phyloP scores from a whole-genome alignment of 2,797 vertebrate genomes.

The Pogoniulus pusillus region DNA sequence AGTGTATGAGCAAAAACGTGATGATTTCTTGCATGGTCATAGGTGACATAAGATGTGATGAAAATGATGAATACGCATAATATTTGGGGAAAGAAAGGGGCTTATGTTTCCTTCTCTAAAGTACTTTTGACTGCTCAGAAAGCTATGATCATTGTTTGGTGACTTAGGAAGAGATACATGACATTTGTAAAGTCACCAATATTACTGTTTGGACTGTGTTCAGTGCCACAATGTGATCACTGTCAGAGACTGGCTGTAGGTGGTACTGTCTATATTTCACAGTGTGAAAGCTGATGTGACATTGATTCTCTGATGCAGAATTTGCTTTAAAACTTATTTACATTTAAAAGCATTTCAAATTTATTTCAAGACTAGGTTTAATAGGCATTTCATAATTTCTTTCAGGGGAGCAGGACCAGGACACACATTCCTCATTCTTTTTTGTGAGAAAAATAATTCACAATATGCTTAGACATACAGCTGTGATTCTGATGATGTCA shows the following conservation, averaged over 20 bases:
- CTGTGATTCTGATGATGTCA: neutral
- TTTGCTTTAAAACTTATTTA: neutral
- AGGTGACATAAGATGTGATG: neutral
- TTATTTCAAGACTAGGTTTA: neutral
- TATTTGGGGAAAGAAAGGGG: neutral
- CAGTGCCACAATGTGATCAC: neutral
- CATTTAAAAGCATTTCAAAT: neutral
- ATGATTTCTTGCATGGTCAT: neutral
- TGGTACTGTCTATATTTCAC: neutral
- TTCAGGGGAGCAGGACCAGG: neutral
- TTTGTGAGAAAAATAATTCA: neutral
- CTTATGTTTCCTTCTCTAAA: neutral
- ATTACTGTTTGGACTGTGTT: neutral
- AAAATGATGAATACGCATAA: neutral
- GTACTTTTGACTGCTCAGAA: neutral
- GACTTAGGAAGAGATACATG: neutral
- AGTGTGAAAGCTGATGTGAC: neutral
- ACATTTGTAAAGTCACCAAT: neutral
- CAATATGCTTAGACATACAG: neutral
- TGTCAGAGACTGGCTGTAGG: neutral
- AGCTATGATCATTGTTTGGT: neutral
- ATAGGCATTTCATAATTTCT: neutral
- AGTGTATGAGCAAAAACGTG: neutral
- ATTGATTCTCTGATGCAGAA: neutral
- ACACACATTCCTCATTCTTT: neutral